These are phyloP conservation scores for Vulpes lagopus DNA, from an alignment of 2,113 vertebrate species.

Conservation along the genomic window DNA sequence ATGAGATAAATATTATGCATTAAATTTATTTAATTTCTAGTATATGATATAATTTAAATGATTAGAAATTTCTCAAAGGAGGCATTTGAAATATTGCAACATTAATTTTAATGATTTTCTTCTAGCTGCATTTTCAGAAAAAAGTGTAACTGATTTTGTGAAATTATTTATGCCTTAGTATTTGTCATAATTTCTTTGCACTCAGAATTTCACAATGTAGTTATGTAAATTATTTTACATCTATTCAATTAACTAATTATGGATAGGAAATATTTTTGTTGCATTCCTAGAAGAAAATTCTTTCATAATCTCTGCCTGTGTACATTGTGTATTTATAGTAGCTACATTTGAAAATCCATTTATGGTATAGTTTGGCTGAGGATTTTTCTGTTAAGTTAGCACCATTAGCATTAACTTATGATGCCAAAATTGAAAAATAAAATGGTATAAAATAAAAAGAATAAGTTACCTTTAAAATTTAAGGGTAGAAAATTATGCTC, in stretches of 20 bases:
- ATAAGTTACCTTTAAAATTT: slow-evolving; percentile 46
- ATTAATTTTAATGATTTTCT: slow-evolving; percentile 16
- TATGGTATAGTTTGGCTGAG: background rate
- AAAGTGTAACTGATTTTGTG: background rate
- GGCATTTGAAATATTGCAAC: background rate
- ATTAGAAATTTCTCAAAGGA: slow-evolving; percentile 4
- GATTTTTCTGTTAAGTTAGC: slow-evolving; percentile 44
- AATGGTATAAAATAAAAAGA: background rate
- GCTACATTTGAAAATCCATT: slow-evolving; percentile 31
- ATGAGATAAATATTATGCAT: background rate
- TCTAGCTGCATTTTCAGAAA: background rate
- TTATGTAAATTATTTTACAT: background rate
- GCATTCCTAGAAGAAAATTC: slow-evolving; percentile 21
- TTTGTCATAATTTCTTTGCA: background rate
- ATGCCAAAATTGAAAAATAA: slow-evolving; percentile 51
- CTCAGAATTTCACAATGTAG: background rate
- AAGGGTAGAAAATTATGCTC: slow-evolving; percentile 48
- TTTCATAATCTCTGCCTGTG: background rate
- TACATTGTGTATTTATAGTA: background rate
- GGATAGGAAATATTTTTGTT: background rate
- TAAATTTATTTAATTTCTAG: background rate
- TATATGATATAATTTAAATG: background rate
- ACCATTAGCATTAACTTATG: slow-evolving; percentile 40
- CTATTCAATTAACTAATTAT: background rate
- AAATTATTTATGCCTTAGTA: slow-evolving; percentile 10